Evolutionary conservation across 2,797 vertebrate species (phyloP).

Genomic region (Halcyon smyrnensis): DNA sequence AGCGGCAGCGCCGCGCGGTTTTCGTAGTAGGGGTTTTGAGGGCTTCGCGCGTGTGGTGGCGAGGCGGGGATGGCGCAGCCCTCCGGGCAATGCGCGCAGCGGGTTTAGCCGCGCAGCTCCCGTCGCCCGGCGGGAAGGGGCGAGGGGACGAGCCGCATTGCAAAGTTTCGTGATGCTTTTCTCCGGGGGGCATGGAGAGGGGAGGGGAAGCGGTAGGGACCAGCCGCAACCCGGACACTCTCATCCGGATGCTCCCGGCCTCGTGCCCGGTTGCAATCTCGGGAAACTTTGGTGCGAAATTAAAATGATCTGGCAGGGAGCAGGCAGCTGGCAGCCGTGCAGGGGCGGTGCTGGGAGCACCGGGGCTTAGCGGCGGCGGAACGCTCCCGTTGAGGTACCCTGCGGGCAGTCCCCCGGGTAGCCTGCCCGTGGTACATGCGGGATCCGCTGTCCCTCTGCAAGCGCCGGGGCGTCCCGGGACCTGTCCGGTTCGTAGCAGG

Average conservation of each 20-base stretch:
- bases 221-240: background rate
- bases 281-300: slow-evolving; percentile 9
- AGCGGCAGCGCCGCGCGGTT: background rate
- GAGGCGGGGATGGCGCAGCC: background rate
- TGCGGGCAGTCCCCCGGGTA: background rate
- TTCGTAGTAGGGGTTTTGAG: background rate
- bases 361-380: background rate
- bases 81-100: background rate
- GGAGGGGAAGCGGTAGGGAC: background rate
- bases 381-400: background rate
- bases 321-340: background rate
- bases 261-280: background rate
- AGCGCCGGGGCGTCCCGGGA: background rate
- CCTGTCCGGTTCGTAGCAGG: background rate
- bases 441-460: background rate
- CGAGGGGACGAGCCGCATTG: background rate
- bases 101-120: background rate
- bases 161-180: slow-evolving; percentile 8
- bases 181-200: background rate
- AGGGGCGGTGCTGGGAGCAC: background rate
- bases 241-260: background rate
- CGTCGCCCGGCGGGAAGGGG: background rate
- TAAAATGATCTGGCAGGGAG: background rate
- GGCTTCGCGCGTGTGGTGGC: background rate
- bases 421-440: background rate